Evolutionary conservation across 2,888 invertebrate species (phyloP), one percentile per base, ranked within the genome.

Genomic region (Helobdella robusta): DNA sequence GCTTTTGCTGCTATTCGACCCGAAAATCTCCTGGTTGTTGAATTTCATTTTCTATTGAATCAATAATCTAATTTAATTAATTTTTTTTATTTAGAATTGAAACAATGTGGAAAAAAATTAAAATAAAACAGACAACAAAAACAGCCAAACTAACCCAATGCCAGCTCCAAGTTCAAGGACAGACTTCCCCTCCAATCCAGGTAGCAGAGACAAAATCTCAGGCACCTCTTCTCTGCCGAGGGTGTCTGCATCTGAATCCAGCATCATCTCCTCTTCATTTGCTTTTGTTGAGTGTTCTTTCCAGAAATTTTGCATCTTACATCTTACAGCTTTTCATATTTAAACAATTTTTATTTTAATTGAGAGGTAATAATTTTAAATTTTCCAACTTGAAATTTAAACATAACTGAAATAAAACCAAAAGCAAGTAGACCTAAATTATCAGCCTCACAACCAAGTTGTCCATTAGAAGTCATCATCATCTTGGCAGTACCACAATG

Each of bases 91-190:
- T n/a, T n/a, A n/a, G n/a, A n/a, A n/a, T n/a, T 20, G n/a, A 18
- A 20, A 40, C 40, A 40, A 40, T 40, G 34, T 6, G n/a, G 8
- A 52, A 6, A 48, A 15, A 8, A 6, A 25, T 6, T 15, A 35
- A 20, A 23, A 4, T 4, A 15, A 35, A n/a, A 28, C 2, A 25
- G 40, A 56, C 52, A 8, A 3, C 35, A 28, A 58, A 73, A 66
- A 71, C n/a, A 40, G 44, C 11, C 44, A 40, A 15, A n/a, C 11
- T 8, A 11, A 82, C 82, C 83, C 83, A 59, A 83, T 83, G 67
- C 83, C 83, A 40, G 83, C 81, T 20, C 83, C 83, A 28, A 83
- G 77, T 73, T 83, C 83, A 6, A 83, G 75, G 5, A 83, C 79
- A 48, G 76, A 74, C 72, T 80, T 80, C 36, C 77, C 77, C 8